phyloP scores from a whole-genome alignment of 2,113 vertebrate species.

The Zosterops hypoxanthus region DNA sequence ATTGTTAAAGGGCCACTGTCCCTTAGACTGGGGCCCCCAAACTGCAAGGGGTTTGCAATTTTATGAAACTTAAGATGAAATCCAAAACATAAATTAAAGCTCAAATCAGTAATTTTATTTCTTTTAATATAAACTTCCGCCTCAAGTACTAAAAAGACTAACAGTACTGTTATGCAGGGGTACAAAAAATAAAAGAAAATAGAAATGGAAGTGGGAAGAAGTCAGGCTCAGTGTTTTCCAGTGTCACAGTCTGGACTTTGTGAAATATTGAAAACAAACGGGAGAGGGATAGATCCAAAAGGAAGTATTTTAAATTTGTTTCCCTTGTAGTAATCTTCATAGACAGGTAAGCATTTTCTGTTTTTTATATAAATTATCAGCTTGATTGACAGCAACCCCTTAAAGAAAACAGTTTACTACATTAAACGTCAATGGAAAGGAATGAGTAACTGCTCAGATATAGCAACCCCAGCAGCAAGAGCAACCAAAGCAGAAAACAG shows the following conservation, averaged over 20 bases:
- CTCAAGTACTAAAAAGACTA: background rate
- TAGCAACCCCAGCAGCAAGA: slow-evolving; percentile 31
- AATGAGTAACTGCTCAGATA: slow-evolving; percentile 3
- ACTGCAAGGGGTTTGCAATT: background rate
- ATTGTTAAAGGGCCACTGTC: slow-evolving; percentile 56
- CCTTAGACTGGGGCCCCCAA: background rate
- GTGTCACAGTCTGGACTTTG: background rate
- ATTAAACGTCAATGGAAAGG: slow-evolving; percentile 14
- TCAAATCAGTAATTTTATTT: background rate
- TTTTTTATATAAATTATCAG: background rate
- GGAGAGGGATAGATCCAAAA: background rate
- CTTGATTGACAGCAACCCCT: background rate
- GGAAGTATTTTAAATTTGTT: background rate
- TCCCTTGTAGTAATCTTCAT: background rate
- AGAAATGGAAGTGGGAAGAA: background rate
- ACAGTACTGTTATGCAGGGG: background rate
- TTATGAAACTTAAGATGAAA: background rate
- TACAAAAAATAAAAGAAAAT: background rate
- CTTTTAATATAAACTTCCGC: background rate
- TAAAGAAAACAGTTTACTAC: background rate
- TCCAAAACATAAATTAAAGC: background rate
- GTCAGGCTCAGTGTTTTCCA: background rate
- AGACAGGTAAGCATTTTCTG: background rate
- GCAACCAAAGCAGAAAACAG: background rate
- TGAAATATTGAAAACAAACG: background rate